Evolutionary conservation across 2,888 invertebrate species (phyloP).

Genomic region (Adelphocoris suturalis): DNA sequence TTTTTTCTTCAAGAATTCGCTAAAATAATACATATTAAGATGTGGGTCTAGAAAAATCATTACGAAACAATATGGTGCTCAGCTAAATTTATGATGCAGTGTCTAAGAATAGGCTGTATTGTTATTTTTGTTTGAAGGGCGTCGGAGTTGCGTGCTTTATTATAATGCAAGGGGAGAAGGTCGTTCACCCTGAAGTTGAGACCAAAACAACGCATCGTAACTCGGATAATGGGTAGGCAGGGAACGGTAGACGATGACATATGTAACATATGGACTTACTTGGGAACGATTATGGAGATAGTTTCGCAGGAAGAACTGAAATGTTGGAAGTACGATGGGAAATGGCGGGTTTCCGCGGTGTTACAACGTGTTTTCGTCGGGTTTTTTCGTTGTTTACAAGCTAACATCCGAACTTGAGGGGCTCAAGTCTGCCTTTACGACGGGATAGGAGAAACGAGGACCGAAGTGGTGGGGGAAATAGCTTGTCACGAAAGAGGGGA

Average conservation of each 20-base stretch:
- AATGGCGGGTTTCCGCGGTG: background rate
- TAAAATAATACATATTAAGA: too few relatives aligned
- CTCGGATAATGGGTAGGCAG: background rate
- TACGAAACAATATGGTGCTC: too few relatives aligned
- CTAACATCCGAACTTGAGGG: background rate
- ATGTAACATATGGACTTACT: background rate
- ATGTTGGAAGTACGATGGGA: background rate
- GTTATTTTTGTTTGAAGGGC: background rate
- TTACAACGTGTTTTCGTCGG: background rate
- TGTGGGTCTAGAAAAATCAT: too few relatives aligned
- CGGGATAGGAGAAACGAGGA: background rate
- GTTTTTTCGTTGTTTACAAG: constrained; percentile 7
- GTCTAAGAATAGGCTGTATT: background rate
- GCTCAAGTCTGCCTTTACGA: background rate
- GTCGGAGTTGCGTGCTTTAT: background rate
- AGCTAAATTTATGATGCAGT: background rate
- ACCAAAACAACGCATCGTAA: background rate
- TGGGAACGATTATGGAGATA: background rate
- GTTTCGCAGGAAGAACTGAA: background rate
- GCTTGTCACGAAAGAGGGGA: background rate
- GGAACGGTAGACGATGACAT: background rate
- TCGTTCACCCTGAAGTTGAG: background rate
- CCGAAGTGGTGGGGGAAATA: background rate
- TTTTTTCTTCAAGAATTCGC: too few relatives aligned
- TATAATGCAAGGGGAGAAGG: background rate